Conservation (phyloP, 1,140 invertebrate species). For the Portunus trituberculatus region DNA sequence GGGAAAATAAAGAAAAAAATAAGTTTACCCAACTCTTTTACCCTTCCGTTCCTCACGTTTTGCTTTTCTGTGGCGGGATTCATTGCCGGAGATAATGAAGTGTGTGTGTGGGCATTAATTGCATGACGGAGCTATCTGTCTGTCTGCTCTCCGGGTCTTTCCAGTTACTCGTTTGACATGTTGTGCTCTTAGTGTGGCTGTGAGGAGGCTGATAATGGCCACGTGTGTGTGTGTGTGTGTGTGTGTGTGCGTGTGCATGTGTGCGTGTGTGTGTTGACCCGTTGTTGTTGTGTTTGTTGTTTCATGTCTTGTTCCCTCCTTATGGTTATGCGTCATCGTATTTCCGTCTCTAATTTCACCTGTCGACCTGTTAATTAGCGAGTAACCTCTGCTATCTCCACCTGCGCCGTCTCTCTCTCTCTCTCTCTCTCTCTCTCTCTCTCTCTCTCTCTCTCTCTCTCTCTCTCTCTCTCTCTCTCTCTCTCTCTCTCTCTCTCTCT, state of each 20-base stretch:
- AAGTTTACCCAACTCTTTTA: too few species aligned
- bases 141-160: background rate
- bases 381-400: background rate
- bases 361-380: slow-evolving; percentile 21
- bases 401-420: background rate
- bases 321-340: background rate
- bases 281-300: background rate
- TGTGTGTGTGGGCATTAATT: too few species aligned
- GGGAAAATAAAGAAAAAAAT: too few species aligned
- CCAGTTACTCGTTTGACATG: too few species aligned
- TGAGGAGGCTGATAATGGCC: background rate
- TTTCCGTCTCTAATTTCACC: slow-evolving; percentile 3
- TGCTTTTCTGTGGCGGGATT: too few species aligned
- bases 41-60: too few species aligned
- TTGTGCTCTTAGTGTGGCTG: background rate
- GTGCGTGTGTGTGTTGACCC: background rate
- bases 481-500: slow-evolving; percentile 42
- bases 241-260: background rate
- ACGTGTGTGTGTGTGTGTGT: slow-evolving; percentile 10
- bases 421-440: too few species aligned
- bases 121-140: background rate
- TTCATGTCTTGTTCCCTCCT: background rate
- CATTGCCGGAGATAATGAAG: too few species aligned
- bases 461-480: slow-evolving; percentile 42
- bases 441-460: background rate